Evolutionary conservation across 2,797 vertebrate genomes (phyloP).

Genomic region (Vespertilio murinus): DNA sequence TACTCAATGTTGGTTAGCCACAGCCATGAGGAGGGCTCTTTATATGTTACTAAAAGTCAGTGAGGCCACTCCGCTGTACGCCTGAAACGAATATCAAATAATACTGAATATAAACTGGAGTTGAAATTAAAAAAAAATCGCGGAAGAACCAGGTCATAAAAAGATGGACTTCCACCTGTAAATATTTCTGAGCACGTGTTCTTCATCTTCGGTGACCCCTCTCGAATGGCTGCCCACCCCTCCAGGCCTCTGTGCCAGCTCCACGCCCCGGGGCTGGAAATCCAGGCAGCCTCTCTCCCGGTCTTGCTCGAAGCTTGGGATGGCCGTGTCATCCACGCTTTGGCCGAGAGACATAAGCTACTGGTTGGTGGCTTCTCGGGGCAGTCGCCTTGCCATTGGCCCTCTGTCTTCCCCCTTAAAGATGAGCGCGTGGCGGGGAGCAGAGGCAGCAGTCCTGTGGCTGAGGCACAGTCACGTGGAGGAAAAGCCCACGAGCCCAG

Average conservation of each 20-base stretch:
- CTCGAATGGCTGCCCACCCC: not conserved
- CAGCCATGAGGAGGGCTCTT: not conserved
- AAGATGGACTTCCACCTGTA: not conserved
- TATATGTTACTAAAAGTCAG: not conserved
- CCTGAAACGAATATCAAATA: not conserved
- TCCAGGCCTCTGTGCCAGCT: not conserved
- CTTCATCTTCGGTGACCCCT: not conserved
- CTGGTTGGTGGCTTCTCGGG: not conserved
- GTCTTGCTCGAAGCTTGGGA: not conserved
- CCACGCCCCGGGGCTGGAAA: not conserved
- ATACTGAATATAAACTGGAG: not conserved
- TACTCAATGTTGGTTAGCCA: not conserved
- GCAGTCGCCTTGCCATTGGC: not conserved
- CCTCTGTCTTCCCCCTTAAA: not conserved
- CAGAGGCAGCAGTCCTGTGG: not conserved
- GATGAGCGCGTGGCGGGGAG: not conserved
- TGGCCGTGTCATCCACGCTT: not conserved
- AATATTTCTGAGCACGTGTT: not conserved
- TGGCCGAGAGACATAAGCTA: not conserved
- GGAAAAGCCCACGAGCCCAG: not conserved
- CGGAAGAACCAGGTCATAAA: not conserved
- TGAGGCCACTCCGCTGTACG: not conserved
- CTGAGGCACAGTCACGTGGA: not conserved
- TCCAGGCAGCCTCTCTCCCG: not conserved
- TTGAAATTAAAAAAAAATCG: not conserved